Base-by-base conservation (phyloP, 2,113 vertebrate species). In the Fulmarus glacialis region DNA sequence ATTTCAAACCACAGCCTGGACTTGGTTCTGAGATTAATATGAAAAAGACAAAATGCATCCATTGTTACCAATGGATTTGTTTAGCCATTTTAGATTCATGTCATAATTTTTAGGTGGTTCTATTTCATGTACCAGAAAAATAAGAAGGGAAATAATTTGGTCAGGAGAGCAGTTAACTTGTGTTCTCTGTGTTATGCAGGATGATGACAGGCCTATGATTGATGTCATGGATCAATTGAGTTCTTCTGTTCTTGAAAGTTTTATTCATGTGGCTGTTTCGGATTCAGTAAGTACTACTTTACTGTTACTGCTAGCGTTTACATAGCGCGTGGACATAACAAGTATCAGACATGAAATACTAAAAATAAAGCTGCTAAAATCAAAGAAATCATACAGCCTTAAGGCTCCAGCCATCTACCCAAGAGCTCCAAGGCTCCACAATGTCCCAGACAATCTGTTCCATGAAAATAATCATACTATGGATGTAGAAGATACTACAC, bases 181-280 rank as follows among this genome's bases (percentile, higher is more conserved):
- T 87, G 36, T 90, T 93, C 27, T 88, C 43, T 96, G 56, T 87
- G 36, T 95, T 90, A 30, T 90, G 14, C 97, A 99, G 99, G 99
- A 99, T 34, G 99, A 99, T 73, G 99, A 99, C 98, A 99, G 99
- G 92, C 99, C 99, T 40, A 99, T 99, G 99, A 99, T 99, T 78
- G 99, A 99, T 97, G 99, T 99, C 93, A 99, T 99, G 99, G 99
- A 99, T 98, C 99, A 99, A 40, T 96, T 99, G 89, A 99, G 99
- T 98, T 99, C 99, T 90, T 99, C 99, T 74, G 99, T 99, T 92
- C 98, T 99, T 87, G 99, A 99, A 97, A 99, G 99, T 97, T 99
- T 99, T 93, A 99, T 99, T 97, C 99, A 99, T 11, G 99, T 99
- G 81, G 99, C 99, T 20, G 98, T 99, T 93, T 99, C 99, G 5